Evolutionary conservation across 2,888 invertebrate genomes (phyloP), one percentile per base, ranked within the genome.

Genomic region (Neria commutata): DNA sequence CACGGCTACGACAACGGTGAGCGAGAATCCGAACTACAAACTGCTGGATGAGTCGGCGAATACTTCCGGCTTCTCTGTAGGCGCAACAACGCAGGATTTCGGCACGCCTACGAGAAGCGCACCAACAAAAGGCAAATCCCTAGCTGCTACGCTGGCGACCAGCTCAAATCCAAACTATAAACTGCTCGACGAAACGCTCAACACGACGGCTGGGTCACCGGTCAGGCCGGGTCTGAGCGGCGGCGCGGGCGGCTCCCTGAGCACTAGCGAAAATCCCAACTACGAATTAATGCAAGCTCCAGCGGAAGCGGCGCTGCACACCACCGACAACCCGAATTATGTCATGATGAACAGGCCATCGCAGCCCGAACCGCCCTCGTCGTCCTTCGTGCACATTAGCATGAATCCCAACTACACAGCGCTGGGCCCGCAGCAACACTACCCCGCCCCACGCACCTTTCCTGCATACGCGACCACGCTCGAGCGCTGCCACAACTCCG

Each of bases 1-100:
- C 60, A 40, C 24, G 1, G 2, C n/a, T 17, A 3, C 40, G 40
- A 40, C 40, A 17, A 11, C 40, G 40, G 67, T 74, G 4, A 76
- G 72, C 49, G 70, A 74, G 2, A 80, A 79, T 69, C 76, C 79
- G 23, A 78, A 76, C 56, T 79, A 79, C 51, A 71, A 72, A 54
- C 61, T 73, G 53, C 68, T 79, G 14, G 74, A 79, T 46, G 77
- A 77, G 57, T 68, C 75, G 3, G 58, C 68, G 0, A 70, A 67
- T 29, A 65, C 67, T 21, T 65, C 60, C 3, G 67, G 34, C n/a
- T 53, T 63, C 34, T 54, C 57, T 14, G 56, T 57, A 1, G 56
- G 56, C 23, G 29, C 60, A 2, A 49, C 58, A 1, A 23, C 40
- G 17, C 47, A 29, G 16, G 4, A 16, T 51, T 56, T 63, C 10